Evolutionary conservation across 2,113 vertebrate genomes (phyloP).

Genomic region (Argyrosomus japonicus): DNA sequence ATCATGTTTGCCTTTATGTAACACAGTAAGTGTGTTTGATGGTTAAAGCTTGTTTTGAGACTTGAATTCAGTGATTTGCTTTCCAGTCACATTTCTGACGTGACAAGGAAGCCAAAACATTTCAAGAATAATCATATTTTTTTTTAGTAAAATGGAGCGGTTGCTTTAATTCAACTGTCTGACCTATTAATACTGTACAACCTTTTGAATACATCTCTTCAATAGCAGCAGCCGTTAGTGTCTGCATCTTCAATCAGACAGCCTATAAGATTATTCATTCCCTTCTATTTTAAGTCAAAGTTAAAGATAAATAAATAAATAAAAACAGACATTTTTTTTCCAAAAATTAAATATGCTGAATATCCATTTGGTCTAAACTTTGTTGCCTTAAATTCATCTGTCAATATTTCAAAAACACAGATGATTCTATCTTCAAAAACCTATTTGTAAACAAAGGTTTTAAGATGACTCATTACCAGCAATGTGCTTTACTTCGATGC

Average conservation of each 20-base stretch:
- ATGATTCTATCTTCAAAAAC: conserved; percentile 40
- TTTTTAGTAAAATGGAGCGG: background rate
- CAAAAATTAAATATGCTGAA: conserved; percentile 42
- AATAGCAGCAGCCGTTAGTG: background rate
- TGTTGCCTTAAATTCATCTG: conserved; percentile 58
- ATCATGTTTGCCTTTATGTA: no score
- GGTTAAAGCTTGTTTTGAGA: background rate
- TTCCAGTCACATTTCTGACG: background rate
- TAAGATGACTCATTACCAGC: conserved; percentile 41
- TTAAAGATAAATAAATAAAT: background rate
- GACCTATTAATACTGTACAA: background rate
- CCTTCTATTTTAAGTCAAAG: background rate
- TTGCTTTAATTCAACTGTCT: background rate
- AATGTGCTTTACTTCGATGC: conserved; percentile 45
- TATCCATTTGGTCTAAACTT: conserved; percentile 54
- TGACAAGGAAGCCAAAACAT: background rate
- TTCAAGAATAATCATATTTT: background rate
- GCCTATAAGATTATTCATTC: background rate
- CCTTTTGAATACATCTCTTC: background rate
- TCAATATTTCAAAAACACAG: conserved; percentile 61
- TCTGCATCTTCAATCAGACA: background rate
- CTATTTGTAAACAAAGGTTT: conserved; percentile 61
- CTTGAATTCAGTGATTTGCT: background rate
- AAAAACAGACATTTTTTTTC: background rate
- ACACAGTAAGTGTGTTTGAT: background rate